Evolutionary conservation across 2,113 vertebrate species (phyloP).

Genomic region (Silurus asotus): DNA sequence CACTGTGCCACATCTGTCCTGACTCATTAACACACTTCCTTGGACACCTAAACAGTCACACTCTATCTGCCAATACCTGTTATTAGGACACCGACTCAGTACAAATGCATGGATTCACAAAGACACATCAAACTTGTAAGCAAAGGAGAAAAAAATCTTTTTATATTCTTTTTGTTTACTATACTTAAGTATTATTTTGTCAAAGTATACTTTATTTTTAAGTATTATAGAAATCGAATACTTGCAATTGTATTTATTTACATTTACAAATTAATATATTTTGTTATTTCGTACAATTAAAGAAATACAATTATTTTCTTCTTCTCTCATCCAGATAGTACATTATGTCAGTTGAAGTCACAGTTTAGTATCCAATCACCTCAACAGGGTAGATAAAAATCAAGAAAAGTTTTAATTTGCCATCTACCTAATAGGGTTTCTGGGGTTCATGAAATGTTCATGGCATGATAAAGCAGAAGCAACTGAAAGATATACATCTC

Average conservation of each 20-base stretch:
- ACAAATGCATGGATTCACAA: slow-evolving; percentile 5
- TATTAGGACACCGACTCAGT: slow-evolving; percentile 53
- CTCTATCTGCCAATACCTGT: slow-evolving; percentile 56
- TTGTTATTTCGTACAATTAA: neutral
- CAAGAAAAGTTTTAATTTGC: neutral
- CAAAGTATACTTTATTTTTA: neutral
- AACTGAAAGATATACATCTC: too few species aligned
- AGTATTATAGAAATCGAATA: neutral
- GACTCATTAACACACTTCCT: slow-evolving; percentile 48
- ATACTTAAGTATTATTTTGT: neutral
- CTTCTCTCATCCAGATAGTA: neutral
- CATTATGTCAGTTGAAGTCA: neutral
- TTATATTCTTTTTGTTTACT: neutral
- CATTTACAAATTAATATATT: neutral
- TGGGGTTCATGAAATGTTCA: too few species aligned
- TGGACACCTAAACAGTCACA: slow-evolving; percentile 28
- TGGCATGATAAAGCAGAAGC: too few species aligned
- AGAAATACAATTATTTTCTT: neutral
- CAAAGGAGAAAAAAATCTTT: too few species aligned
- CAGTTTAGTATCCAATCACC: neutral
- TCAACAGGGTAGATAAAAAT: neutral
- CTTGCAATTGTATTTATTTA: neutral
- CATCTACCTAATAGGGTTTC: too few species aligned
- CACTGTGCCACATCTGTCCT: slow-evolving; percentile 45
- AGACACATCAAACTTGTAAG: slow-evolving; percentile 9